Base-by-base conservation (phyloP, 1,140 invertebrate species). In the Meloidogyne floridensis region DNA sequence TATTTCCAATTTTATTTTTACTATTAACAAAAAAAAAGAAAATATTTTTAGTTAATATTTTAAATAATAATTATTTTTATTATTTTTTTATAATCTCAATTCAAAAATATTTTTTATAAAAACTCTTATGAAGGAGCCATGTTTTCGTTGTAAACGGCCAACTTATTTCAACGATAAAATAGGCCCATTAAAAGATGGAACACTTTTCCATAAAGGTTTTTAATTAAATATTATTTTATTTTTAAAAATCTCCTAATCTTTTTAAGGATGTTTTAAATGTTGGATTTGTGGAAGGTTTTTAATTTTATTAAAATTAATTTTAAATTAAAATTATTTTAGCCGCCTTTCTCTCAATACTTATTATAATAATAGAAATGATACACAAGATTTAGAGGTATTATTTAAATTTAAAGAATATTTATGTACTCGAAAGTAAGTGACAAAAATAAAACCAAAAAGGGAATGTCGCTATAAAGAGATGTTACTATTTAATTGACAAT, bases 121-220 rank as follows among this genome's bases (percentile, higher is more conserved):
- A 47, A 47, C 5, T 5, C 70, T 42, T 54, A 89, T 90, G 88
- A 89, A 90, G 75, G 86, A 89, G 80, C 88, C 88, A 10, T 89
- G 88, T 69, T 90, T 90, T 80, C 85, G 88, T 20, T 89, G 88
- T 71, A 89, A 90, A 84, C 81, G 88, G 70, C 88, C 88, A 18
- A 89, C 89, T 76, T 89, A 89, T 82, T 90, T 89, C 80, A 89
- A 89, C 76, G 88, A 89, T 65, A 90, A 90, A 80, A 83, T 89
- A 18, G 88, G 88, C 54, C 88, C 88, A 13, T 76, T 89, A 47
- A 89, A 89, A 78, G 88, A 89, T 77, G 89, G 89, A 54, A 83
- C 85, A 32, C 81, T 89, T n/a, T 89, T 90, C 78, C 88, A 89
- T 76, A 89, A 89, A 77, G 88, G 72, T 54, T 47, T 74, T 47